Conservation (phyloP, 2,797 vertebrate species). For the Tokudaia muenninki region DNA sequence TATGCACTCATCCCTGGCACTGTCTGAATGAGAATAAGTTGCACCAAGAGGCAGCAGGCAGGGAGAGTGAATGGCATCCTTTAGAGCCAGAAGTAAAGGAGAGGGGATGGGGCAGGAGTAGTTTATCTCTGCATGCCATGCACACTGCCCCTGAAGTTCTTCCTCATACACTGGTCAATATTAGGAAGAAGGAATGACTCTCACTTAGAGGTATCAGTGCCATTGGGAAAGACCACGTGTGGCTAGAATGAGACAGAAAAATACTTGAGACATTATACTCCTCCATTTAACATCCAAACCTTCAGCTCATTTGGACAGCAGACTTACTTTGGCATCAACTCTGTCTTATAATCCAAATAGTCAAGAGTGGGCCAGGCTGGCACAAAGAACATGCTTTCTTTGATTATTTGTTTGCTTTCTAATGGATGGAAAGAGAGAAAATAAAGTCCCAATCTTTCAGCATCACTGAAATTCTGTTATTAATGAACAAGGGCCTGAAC, state of each 20-base stretch:
- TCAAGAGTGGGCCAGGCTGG: background rate
- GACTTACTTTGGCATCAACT: background rate
- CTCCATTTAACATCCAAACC: conserved; percentile 42
- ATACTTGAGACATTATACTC: background rate
- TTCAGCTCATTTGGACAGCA: conserved; percentile 36
- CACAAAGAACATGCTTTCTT: conserved; percentile 11
- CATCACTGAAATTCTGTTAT: conserved; percentile 63
- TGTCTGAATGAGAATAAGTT: conserved; percentile 72
- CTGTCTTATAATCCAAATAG: conserved; percentile 14
- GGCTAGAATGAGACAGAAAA: background rate
- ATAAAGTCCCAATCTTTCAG: conserved; percentile 22
- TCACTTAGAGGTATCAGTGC: background rate
- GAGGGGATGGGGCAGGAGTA: conserved; percentile 38
- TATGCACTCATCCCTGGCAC: conserved; percentile 54
- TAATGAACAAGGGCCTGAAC: conserved; percentile 68
- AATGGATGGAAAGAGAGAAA: conserved; percentile 62
- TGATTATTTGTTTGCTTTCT: conserved; percentile 69
- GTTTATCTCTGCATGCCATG: conserved; percentile 15
- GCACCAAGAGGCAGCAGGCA: conserved; percentile 9
- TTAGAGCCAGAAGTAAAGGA: conserved; percentile 69
- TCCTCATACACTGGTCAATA: background rate
- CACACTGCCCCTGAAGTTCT: conserved; percentile 21
- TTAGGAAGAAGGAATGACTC: conserved; percentile 35
- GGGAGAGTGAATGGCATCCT: conserved; percentile 63
- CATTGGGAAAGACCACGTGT: conserved; percentile 6